Base-by-base conservation (phyloP, 2,113 vertebrate genomes). In the Atherinomorus stipes region DNA sequence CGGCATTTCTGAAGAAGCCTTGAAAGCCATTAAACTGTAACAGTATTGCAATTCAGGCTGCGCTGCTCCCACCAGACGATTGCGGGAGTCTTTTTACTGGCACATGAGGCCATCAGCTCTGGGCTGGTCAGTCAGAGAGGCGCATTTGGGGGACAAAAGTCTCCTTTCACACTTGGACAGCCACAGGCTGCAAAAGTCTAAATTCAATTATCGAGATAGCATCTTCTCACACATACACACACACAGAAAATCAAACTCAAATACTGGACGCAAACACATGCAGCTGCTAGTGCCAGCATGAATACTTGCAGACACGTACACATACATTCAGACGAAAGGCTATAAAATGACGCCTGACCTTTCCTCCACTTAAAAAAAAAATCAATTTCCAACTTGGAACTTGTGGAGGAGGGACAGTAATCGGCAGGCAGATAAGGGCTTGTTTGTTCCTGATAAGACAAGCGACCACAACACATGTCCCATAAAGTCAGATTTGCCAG, bases 161-260 rank as follows among this genome's bases (percentile, higher is more conserved):
- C 74, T 83, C 85, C 71, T 90, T 90, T 92, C 87, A 93, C 88
- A 87, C 86, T 78, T 64, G 70, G 84, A 88, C 77, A 77, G 66
- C 82, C 74, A 66, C 42, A 11, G 75, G 86, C 76, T n/a, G 25
- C 50, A 79, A 76, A 90, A 84, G 76, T 85, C 87, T 61, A 80
- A 92, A 92, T 89, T 91, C 89, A 90, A 93, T 94, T 94, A 92
- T 79, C 11, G 56, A 74, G 92, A 94, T 93, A 94, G 70, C 84
- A 93, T 93, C 92, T 34, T 45, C 78, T 85, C 87, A 88, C 69
- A 75, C 87, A 89, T 62, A 75, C 51, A 73, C 50, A 68, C 76
- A 56, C 76, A 81, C 74, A 34, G 60, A 67, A 38, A 64, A 44
- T 67, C 21, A 40, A 38, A 61, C 62, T 60, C 19, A 18, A 51